phyloP scores from a whole-genome alignment of 2,113 vertebrate genomes.

The Furnarius figulus region DNA sequence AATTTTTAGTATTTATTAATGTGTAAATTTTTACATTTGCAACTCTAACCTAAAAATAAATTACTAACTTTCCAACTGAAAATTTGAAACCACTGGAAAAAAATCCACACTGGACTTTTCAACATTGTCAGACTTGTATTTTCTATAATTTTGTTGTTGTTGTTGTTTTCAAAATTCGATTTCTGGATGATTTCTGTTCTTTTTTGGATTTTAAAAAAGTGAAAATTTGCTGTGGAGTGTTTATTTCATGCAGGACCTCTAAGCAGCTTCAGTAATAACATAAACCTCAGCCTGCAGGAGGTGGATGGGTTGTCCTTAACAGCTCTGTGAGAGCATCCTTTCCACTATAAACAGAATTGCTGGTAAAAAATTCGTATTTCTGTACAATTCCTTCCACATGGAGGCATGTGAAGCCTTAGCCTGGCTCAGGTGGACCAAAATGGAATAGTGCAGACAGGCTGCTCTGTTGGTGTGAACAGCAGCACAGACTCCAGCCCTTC shows the following conservation, averaged over 20 bases:
- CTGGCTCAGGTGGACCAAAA: not conserved
- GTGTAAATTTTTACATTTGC: not conserved
- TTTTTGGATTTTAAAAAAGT: not conserved
- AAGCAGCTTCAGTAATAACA: not conserved
- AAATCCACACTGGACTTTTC: not conserved
- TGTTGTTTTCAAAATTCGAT: not conserved
- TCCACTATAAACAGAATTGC: not conserved
- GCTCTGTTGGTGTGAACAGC: not conserved
- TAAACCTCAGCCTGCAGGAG: not conserved
- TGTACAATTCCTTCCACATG: not conserved
- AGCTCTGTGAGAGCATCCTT: not conserved
- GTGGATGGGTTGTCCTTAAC: not conserved
- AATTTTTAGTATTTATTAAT: not conserved
- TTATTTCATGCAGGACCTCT: not conserved
- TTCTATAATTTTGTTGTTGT: too few species aligned
- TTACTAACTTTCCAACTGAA: not conserved
- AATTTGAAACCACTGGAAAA: not conserved
- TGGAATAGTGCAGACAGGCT: not conserved
- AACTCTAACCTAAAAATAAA: not conserved
- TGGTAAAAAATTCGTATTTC: not conserved
- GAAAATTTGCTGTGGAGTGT: not conserved
- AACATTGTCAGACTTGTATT: not conserved
- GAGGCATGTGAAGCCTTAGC: not conserved
- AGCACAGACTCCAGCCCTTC: not conserved
- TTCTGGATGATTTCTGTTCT: not conserved